Base-by-base conservation (phyloP, 92 coral and sea anemone genomes). In the Blastomussa wellsi region DNA sequence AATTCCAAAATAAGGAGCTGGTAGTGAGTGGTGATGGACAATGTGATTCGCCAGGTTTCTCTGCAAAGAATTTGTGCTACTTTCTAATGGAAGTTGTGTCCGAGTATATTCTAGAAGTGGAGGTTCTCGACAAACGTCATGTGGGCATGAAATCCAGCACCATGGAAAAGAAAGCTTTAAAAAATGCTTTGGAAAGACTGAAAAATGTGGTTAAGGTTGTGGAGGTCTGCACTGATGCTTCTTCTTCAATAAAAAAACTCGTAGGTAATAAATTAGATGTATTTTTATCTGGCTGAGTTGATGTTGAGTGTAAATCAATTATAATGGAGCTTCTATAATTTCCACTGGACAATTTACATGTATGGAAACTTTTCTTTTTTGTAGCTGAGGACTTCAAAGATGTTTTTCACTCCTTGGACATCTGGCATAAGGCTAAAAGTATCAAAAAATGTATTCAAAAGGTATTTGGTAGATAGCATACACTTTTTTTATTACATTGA, bases 21-120 rank as follows among this genome's bases (percentile, higher is more conserved):
- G 84, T 82, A 2, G 29, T 72, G 3, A 51, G 82, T 81, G 92
- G 94, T 76, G 94, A 91, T 89, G 94, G 94, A 5, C 92, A 91
- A 73, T 88, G 93, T 26, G 93, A 90, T 80, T 89, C 87, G 13
- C 91, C 89, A 36, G 94, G 94, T 5, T 80, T 68, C 48, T 80
- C 83, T 10, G 94, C 92, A 29, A 68, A 81, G 33, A 66, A 81
- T 49, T 68, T 81, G 7, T 81, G 85, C 53, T 81, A 81, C 68
- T 81, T 22, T n/a, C 65, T 81, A 19, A 69, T 69, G 85, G 85
- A 81, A 47, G 57, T 69, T 38, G 57, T 66, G 4, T 3, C 85
- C 0, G 76, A 35, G 28, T 81, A 81, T 2, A 48, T 81, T 48
- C 20, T 81, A n/a, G 85, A 81, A 49, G 66, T 68, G 51, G 78